Base-by-base conservation (phyloP, 2,113 vertebrate species). In the Galbula dea region DNA sequence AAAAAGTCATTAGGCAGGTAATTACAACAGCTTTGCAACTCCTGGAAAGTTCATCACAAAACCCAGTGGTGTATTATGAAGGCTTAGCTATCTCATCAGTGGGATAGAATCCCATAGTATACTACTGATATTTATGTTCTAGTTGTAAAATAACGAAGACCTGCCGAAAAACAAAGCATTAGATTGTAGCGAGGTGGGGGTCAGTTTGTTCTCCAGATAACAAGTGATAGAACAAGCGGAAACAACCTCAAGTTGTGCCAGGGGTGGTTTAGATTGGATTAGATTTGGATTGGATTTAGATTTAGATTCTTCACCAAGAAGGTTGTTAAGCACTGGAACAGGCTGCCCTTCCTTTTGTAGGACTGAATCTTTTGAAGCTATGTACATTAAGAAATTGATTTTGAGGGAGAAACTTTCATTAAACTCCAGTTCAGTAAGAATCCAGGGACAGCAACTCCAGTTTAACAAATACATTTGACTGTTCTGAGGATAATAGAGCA, bases 381-480 rank as follows among this genome's bases (percentile, higher is more conserved):
- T 72, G 24, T 45, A 34, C 39, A 29, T 74, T 84, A 89, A 81
- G 54, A n/a, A 88, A 92, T 17, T 55, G 30, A 82, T 65, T 90
- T 79, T 69, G 43, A 83, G 65, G 36, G n/a, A 91, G 10, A 24
- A 46, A 68, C 65, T 68, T 21, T 88, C 61, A 77, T 93, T 90
- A 76, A 69, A 52, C 34, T 55, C 34, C 43, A 66, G 27, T 9
- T 88, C 23, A 46, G 26, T 58, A 86, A 83, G 79, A 59, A 76
- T 74, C 79, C 67, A 66, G 51, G 81, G 77, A 89, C 65, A 86
- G 49, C 65, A 78, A 41, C 36, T 58, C 36, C 61, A 4, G 27
- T 67, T 93, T 73, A 68, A 59, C 27, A 92, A 88, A 88, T 52
- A 88, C 48, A 34, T 92, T 86, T 93, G 76, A 88, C 80, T 97